Evolutionary conservation across 2,888 invertebrate genomes (phyloP), one percentile per base, ranked within the genome.

Genomic region (Phoenoteleia sp.): DNA sequence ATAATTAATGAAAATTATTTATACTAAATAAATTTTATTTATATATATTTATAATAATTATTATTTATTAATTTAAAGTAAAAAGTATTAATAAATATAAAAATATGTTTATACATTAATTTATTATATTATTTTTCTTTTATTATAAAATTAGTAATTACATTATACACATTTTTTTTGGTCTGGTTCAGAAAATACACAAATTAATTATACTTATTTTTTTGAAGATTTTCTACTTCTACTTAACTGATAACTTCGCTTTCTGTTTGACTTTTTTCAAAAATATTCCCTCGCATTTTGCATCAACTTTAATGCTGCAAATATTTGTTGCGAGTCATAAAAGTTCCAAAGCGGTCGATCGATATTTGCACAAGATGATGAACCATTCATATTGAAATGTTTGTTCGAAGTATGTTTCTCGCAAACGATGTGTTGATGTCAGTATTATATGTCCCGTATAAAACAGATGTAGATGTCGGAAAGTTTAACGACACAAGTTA

Each of bases 281-380:
- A 39, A 45, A 29, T 45, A 27, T 21, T 19, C 25, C 60, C 49
- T 52, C 21, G 49, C 23, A 45, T 56, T 60, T 49, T 19, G 21
- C 36, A 45, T 42, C 56, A 17, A 49, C 56, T 76, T 76, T 56
- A 33, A 23, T 36, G 39, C 58, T 56, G 72, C 66, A 72, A 80
- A 72, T 80, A 72, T 74, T 71, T 80, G 64, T 80, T 58, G 17
- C 66, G 47, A 58, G 54, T 74, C 72, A 66, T 80, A 64, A 80
- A 80, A 72, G 66, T 66, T 66, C 54, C 66, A 39, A 72, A 56
- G 47, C 39, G 49, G 19, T 21, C 42, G 62, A 49, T 58, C 64
- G 56, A 56, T 71, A 72, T 80, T 71, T 71, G 67, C 29, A 56
- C 42, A 72, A 80, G 54, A 69, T 60, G 69, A 52, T 62, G 29